Evolutionary conservation across 2,888 invertebrate species (phyloP).

Genomic region (Abrostola triplasia): DNA sequence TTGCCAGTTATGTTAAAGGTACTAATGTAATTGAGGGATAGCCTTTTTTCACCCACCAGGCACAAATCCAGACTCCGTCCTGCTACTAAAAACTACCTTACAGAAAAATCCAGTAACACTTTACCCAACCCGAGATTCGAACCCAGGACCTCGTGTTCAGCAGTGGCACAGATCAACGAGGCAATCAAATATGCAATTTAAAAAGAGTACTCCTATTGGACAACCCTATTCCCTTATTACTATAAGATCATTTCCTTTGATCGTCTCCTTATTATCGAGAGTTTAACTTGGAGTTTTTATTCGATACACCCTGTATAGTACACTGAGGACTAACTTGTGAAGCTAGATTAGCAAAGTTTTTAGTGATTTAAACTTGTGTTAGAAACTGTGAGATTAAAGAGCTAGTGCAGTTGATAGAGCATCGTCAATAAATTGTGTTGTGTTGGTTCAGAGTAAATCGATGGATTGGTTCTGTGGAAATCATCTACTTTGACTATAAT

Average conservation of each 20-base stretch:
- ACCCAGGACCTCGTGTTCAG: too few relatives aligned
- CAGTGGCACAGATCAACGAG: too few relatives aligned
- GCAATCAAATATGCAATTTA: background rate
- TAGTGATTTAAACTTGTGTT: conserved; percentile 41
- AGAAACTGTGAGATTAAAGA: conserved; percentile 26
- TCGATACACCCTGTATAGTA: conserved; percentile 8
- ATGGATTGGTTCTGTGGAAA: too few relatives aligned
- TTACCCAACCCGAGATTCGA: too few relatives aligned
- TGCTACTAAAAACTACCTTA: too few relatives aligned
- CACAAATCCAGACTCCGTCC: too few relatives aligned
- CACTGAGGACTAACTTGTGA: conserved; percentile 14
- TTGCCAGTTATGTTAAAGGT: too few relatives aligned
- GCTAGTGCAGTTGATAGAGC: background rate
- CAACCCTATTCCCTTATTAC: background rate
- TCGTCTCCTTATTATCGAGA: conserved; percentile 11
- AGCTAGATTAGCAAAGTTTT: conserved; percentile 47
- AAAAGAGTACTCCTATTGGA: background rate
- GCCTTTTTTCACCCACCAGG: too few relatives aligned
- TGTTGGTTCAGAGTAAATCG: too few relatives aligned
- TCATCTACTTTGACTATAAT: too few relatives aligned
- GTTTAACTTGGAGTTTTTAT: conserved; percentile 36
- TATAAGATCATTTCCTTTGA: conserved; percentile 12
- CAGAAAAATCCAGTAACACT: too few relatives aligned
- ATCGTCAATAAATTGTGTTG: background rate
- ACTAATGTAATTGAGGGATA: too few relatives aligned